Evolutionary conservation across 2,888 invertebrate genomes (phyloP).

Genomic region (Alloscopus bannaensis): DNA sequence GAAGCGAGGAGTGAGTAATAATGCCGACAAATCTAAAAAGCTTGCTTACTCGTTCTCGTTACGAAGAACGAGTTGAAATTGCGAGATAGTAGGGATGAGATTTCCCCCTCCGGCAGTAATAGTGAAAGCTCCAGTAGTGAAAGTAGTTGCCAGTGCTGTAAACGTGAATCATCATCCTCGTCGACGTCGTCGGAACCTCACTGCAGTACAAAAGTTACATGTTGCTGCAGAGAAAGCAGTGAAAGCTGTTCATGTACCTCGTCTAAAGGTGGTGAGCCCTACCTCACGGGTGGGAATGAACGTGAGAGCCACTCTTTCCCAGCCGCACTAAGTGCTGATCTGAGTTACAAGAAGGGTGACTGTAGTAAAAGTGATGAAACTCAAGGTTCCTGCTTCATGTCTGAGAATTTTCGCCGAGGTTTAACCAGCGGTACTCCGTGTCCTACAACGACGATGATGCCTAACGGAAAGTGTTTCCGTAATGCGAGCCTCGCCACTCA

Average conservation of each 20-base stretch:
- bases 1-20: constrained; percentile 40
- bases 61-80: constrained; percentile 71
- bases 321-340: constrained; percentile 5
- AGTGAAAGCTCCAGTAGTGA: constrained; percentile 39
- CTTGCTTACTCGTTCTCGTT: constrained; percentile 71
- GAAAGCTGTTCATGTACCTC: constrained; percentile 20
- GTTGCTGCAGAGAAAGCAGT: constrained; percentile 10
- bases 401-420: constrained; percentile 40
- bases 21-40: constrained; percentile 72
- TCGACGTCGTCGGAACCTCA: neutral
- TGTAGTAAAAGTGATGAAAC: constrained; percentile 26
- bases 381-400: constrained; percentile 23
- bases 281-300: constrained; percentile 22
- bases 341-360: constrained; percentile 27
- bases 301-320: constrained; percentile 22
- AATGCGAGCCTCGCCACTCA: constrained; percentile 25
- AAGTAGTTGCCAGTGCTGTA: neutral
- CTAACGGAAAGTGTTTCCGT: constrained; percentile 27
- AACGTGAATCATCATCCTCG: no score
- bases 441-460: constrained; percentile 31
- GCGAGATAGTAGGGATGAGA: constrained; percentile 65
- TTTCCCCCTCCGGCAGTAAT: constrained; percentile 36
- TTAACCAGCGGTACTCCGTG: constrained; percentile 27
- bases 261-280: neutral
- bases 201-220: neutral